Evolutionary conservation across 1,140 invertebrate species (phyloP).

Genomic region (Drosophila insularis): DNA sequence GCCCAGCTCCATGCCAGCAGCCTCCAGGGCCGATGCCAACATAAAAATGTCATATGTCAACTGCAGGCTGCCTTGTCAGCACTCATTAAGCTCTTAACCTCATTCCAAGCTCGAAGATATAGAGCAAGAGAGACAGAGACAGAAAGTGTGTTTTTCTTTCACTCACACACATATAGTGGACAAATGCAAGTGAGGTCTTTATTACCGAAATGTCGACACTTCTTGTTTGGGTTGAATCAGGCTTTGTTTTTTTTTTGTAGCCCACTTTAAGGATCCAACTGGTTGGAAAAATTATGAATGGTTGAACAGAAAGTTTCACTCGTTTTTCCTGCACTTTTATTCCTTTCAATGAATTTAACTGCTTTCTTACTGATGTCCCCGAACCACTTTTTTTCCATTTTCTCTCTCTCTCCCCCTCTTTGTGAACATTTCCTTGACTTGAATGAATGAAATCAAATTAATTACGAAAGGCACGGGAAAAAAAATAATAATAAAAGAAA

Average conservation of each 20-base stretch:
- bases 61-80: constrained; percentile 66
- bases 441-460: constrained; percentile 78
- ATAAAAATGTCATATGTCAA: constrained; percentile 80
- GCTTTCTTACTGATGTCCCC: background rate
- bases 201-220: constrained; percentile 73
- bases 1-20: constrained; percentile 66
- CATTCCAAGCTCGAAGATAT: constrained; percentile 45
- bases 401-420: constrained; percentile 31
- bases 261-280: constrained; percentile 35
- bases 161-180: constrained; percentile 22
- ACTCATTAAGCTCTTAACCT: constrained; percentile 80
- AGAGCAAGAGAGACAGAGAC: constrained; percentile 11
- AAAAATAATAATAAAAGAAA: background rate
- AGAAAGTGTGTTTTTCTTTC: constrained; percentile 10
- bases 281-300: constrained; percentile 55
- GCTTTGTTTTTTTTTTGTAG: constrained; percentile 38
- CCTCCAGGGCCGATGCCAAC: constrained; percentile 40
- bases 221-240: constrained; percentile 18
- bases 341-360: constrained; percentile 41
- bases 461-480: constrained; percentile 43
- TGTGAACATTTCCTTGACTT: constrained; percentile 59
- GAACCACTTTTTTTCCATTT: background rate
- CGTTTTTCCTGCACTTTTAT: background rate
- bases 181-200: constrained; percentile 72
- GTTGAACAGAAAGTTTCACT: constrained; percentile 31